Base-by-base conservation (phyloP, 2,797 vertebrate genomes). In the Centroberyx gerrardi region DNA sequence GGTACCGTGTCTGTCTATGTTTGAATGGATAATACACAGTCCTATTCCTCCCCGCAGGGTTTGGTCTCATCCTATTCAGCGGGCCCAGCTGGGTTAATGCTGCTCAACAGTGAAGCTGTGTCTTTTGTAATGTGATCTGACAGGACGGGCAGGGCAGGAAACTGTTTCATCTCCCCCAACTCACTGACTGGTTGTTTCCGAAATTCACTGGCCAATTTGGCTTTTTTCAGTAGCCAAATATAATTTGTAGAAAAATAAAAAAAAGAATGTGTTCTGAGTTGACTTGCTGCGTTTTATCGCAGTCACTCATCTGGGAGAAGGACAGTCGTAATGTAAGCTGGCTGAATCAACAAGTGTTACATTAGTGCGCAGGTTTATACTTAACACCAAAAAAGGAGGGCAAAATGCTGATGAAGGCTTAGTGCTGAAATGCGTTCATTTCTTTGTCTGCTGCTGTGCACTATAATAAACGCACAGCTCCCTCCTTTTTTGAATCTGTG, bases 81-180 rank as follows among this genome's bases (percentile, higher is more conserved):
- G 17, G 2, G 22, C 14, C 58, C 88, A 88, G 86, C 84, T 87
- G 87, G 68, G 52, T 72, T 68, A 22, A 18, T 40, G 31, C 76
- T 36, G 71, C 66, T 60, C 49, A 18, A 76, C 66, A 78, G 67
- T 77, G 72, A 58, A 22, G 72, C 87, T 74, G 81, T 79, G 83
- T 86, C 59, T 58, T 64, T 66, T 68, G 51, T 68, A 61, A 70
- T 78, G 73, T 74, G 74, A 83, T 78, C 78, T 17, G 60, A 78
- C 67, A 44, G 40, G 52, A 63, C 8, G 40, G 52, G n/a, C 18
- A 61, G 38, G 28, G 27, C 31, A 36, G 42, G 29, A 68, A 29
- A 70, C 31, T 5, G 36, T 8, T 69, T 22, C 17, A 33, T 0
- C 28, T 14, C 22, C 22, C 27, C 60, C 49, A 33, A 4, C 22